Conservation (phyloP, 1,140 invertebrate genomes). For the Muscidifurax raptorellus region DNA sequence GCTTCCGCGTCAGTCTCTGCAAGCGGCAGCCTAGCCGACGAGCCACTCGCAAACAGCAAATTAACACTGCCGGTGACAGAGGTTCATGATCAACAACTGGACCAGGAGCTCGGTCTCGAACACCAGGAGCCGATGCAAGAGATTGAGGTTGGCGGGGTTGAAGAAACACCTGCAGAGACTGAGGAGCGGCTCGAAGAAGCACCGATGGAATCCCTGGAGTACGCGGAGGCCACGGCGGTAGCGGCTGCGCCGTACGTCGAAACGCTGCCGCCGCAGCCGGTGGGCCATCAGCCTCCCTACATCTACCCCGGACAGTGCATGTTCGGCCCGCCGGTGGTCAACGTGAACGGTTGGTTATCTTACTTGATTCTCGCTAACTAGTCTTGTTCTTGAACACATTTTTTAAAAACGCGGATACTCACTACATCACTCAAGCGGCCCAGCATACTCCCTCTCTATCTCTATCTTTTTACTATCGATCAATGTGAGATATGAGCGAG, state of each 20-base stretch:
- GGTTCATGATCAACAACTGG: neutral
- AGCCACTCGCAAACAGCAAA: constrained; percentile 53
- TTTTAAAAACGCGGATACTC: neutral
- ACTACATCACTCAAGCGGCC: neutral
- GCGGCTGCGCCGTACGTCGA: constrained; percentile 54
- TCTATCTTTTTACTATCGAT: neutral
- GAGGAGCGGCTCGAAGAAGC: constrained; percentile 55
- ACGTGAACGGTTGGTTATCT: constrained; percentile 72
- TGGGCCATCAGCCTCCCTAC: constrained; percentile 67
- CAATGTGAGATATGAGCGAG: constrained; percentile 3
- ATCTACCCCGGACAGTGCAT: constrained; percentile 75
- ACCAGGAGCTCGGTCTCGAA: constrained; percentile 31
- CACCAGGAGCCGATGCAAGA: constrained; percentile 31
- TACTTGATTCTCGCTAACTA: neutral
- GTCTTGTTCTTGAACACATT: neutral
- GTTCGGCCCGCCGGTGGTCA: constrained; percentile 74
- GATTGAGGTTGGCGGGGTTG: neutral
- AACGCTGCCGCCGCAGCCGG: constrained; percentile 65
- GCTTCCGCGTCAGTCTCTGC: constrained; percentile 54
- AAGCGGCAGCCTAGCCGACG: constrained; percentile 61
- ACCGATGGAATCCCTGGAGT: constrained; percentile 38
- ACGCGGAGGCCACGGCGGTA: neutral
- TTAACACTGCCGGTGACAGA: constrained; percentile 51
- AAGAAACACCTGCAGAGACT: neutral
- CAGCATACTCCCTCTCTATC: neutral